Conservation (phyloP, 2,797 vertebrate genomes). For the Poeciliopsis infans region DNA sequence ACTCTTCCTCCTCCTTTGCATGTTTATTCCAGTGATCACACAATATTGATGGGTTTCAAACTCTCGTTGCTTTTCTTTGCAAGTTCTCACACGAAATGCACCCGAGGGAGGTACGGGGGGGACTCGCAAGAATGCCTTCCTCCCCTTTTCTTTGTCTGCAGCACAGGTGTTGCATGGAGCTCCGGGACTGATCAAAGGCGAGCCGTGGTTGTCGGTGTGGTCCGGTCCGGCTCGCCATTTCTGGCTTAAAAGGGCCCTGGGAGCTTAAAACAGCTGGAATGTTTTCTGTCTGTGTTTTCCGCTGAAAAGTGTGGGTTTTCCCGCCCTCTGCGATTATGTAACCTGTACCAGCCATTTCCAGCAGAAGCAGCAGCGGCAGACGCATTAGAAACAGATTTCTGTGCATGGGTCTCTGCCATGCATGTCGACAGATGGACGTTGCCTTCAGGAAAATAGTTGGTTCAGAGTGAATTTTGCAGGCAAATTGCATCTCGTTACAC, state of each 20-base stretch:
- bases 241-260: conserved; percentile 29
- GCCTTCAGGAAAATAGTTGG: conserved; percentile 32
- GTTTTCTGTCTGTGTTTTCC: conserved; percentile 73
- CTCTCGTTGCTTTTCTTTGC: conserved; percentile 32
- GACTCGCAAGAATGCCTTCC: conserved; percentile 48
- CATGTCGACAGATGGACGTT: conserved; percentile 53
- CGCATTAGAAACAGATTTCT: conserved; percentile 81
- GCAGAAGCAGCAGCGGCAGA: conserved; percentile 55
- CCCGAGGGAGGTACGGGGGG: conserved; percentile 9
- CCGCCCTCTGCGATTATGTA: conserved; percentile 85
- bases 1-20: conserved; percentile 30
- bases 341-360: conserved; percentile 80
- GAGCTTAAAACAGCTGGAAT: conserved; percentile 76
- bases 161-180: conserved; percentile 25
- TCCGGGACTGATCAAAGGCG: conserved; percentile 60
- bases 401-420: conserved; percentile 62
- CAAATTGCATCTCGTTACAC: background rate
- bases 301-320: conserved; percentile 80
- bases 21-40: conserved; percentile 15
- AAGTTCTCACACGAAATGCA: conserved; percentile 60
- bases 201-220: conserved; percentile 56
- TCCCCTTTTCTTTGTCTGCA: conserved; percentile 17
- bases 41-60: conserved; percentile 26
- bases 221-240: conserved; percentile 24
- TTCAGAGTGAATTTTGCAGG: conserved; percentile 29